Base-by-base conservation (phyloP, 2,888 invertebrate species). In the Limnephilus lunatus region DNA sequence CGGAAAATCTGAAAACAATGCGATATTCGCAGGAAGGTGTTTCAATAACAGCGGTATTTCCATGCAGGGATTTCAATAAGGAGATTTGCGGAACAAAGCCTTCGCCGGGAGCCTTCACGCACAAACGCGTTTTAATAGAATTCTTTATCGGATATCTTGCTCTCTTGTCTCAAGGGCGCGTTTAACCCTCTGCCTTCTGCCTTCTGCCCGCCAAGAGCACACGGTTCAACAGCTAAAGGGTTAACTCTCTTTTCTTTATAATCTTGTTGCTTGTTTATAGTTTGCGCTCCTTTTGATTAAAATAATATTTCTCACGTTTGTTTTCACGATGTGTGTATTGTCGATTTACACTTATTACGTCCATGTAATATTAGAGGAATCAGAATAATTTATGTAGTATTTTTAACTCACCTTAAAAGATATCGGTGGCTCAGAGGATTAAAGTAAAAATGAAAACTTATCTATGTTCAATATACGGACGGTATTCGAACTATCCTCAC, bases 81-180 rank as follows among this genome's bases (percentile, higher is more conserved):
- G 30, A 92, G 86, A 91, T 91, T 86, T 89, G 91, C 81, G 81
- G 90, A 91, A 91, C 92, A 89, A 89, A 88, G 85, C 90, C 35
- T 35, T 35, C 31, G 11, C 83, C 48, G 11, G 81, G 92, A 89
- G 48, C 30, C 82, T 86, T 91, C 91, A 92, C 91, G 92, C 91
- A 91, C 91, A 89, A 88, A 90, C 90, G 86, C 81, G 90, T 90
- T 90, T 88, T 92, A 90, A 92, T 92, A 90, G 92, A 92, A 92
- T 92, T 92, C 92, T 91, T 91, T 90, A 90, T 88, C 86, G 81
- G 92, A 92, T 92, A 92, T 92, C 90, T 48, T 90, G 85, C 90
- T 92, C 81, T 89, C 89, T 68, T 68, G 81, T 89, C 89, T 48
- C 83, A 48, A 83, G 90, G 90, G 90, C 90, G 53, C 90, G 32